Conservation (phyloP, 1,140 invertebrate species). For the Antheraea pernyi region DNA sequence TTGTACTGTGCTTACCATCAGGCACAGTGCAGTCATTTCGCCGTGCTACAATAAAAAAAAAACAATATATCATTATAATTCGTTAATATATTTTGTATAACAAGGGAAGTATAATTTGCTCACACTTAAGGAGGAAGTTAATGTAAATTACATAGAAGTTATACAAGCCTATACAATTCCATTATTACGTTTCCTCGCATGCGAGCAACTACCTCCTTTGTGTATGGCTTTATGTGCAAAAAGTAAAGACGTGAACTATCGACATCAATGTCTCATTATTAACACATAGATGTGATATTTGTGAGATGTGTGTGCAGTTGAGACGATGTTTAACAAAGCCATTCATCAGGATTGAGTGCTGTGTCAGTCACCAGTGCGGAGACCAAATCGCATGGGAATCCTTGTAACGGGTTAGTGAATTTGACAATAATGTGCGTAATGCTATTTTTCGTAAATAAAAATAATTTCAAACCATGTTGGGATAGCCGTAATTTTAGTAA, state of each 20-base stretch:
- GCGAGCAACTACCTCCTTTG: constrained; percentile 11
- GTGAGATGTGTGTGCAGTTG: constrained; percentile 28
- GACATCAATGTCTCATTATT: constrained; percentile 33
- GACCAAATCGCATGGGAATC: constrained; percentile 5
- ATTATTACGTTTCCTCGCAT: constrained; percentile 10
- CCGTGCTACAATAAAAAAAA: too few relatives aligned
- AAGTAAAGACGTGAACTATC: not conserved
- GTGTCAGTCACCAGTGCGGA: constrained; percentile 32
- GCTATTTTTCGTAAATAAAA: too few relatives aligned
- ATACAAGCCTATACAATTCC: constrained; percentile 7
- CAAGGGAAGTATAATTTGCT: not conserved
- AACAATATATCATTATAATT: too few relatives aligned
- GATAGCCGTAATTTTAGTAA: too few relatives aligned
- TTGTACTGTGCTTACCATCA: too few relatives aligned
- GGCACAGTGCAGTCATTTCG: too few relatives aligned
- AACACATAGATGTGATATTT: constrained; percentile 36
- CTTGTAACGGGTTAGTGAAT: too few relatives aligned
- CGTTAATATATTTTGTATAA: not conserved
- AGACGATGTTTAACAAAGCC: constrained; percentile 56
- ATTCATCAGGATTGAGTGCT: constrained; percentile 57
- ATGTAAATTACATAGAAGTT: constrained; percentile 7
- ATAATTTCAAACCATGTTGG: too few relatives aligned
- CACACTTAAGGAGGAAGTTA: not conserved
- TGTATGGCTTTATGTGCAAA: constrained; percentile 15
- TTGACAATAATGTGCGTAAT: too few relatives aligned